phyloP scores from a whole-genome alignment of 2,113 vertebrate genomes.

The Phodopus roborovskii region DNA sequence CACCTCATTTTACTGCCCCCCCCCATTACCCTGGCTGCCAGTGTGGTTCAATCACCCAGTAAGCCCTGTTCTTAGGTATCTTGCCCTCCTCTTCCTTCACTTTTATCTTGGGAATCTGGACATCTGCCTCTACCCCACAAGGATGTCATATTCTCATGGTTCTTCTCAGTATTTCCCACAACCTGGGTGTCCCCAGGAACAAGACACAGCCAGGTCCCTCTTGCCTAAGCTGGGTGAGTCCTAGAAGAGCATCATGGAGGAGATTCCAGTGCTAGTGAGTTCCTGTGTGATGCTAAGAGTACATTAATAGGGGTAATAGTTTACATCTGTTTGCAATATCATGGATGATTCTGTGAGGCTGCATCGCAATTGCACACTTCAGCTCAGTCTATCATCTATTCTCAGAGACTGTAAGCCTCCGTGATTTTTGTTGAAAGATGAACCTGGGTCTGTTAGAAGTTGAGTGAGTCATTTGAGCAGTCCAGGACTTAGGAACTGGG shows the following conservation, averaged over 20 bases:
- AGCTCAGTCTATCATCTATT: neutral
- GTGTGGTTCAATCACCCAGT: neutral
- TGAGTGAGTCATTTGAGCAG: neutral
- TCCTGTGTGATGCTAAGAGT: neutral
- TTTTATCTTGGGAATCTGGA: neutral
- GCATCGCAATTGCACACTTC: neutral
- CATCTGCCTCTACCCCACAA: neutral
- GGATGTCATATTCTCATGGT: rapidly evolving
- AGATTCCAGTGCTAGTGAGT: rapidly evolving
- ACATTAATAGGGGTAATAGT: neutral
- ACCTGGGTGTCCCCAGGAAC: rapidly evolving
- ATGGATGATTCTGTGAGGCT: neutral
- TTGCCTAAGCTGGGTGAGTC: neutral
- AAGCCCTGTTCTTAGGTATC: neutral
- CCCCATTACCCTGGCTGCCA: neutral
- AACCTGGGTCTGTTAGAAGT: neutral
- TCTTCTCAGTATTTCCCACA: neutral
- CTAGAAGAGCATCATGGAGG: neutral
- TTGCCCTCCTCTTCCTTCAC: neutral
- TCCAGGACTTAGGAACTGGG: neutral
- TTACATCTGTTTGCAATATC: neutral
- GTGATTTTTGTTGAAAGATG: neutral
- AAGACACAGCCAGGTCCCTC: neutral
- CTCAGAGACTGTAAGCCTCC: neutral
- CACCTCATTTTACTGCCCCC: neutral